phyloP scores from a whole-genome alignment of 2,797 vertebrate genomes.

The Thamnophis elegans region DNA sequence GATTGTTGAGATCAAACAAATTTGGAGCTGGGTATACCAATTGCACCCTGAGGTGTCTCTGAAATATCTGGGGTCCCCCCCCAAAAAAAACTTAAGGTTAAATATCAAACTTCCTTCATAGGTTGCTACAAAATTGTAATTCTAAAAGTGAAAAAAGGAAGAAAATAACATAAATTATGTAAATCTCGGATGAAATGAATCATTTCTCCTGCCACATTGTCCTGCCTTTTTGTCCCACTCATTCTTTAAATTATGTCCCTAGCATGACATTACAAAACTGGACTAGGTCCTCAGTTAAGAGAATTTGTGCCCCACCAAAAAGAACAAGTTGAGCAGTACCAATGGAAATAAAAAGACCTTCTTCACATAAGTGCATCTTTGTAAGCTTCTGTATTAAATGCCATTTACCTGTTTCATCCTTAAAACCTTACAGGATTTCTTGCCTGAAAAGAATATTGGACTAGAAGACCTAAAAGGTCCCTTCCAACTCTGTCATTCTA shows the following conservation, averaged over 20 bases:
- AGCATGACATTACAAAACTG: not conserved
- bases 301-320: not conserved
- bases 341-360: not conserved
- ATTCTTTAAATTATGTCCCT: not conserved
- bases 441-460: not conserved
- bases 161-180: not conserved
- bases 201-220: not conserved
- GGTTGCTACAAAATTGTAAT: not conserved
- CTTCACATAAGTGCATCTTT: not conserved
- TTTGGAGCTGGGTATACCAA: not conserved
- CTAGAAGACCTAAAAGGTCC: not conserved
- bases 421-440: not conserved
- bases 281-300: not conserved
- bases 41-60: not conserved
- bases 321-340: not conserved
- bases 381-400: slow-evolving; percentile 8
- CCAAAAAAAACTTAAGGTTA: not conserved
- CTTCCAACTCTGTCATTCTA: not conserved
- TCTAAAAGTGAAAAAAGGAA: not conserved
- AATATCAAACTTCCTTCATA: not conserved
- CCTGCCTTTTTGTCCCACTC: not conserved
- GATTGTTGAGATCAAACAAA: not conserved
- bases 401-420: not conserved
- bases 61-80: not conserved
- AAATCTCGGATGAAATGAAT: not conserved